A percentile compares a stretch with the other conserved stretches of the same genome.
Conservation (phyloP, 37 sponge, comb jelly and placozoan genomes). For the Halichondria panicea region DNA sequence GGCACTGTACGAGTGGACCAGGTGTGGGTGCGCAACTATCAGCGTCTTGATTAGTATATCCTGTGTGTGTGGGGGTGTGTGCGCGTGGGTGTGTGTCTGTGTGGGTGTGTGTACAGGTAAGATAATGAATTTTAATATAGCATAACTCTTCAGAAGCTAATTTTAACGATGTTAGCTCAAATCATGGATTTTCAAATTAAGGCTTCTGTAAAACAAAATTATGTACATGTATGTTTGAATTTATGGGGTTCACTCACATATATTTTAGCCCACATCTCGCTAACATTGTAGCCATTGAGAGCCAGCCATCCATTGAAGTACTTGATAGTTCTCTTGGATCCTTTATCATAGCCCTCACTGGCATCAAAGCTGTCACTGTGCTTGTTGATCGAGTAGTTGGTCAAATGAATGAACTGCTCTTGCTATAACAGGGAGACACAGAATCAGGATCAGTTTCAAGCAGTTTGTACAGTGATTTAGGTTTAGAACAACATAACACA, state of each 20-base stretch:
- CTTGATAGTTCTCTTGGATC: conserved; percentile 82
- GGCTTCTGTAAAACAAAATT: too few relatives aligned
- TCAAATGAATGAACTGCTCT: conserved; percentile 87
- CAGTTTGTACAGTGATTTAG: too few relatives aligned
- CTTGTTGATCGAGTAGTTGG: conserved; percentile 96
- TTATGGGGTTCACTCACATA: conserved; percentile 51
- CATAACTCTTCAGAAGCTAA: too few relatives aligned
- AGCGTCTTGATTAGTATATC: conserved; percentile 89
- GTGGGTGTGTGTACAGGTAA: background rate
- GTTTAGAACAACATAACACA: too few relatives aligned
- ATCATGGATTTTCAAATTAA: too few relatives aligned
- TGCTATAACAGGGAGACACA: too few relatives aligned
- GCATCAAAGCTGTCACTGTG: conserved; percentile 69
- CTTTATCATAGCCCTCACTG: conserved; percentile 62
- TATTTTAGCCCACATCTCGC: conserved; percentile 84
- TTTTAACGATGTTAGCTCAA: too few relatives aligned
- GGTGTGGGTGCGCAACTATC: conserved; percentile 70
- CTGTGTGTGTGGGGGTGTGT: conserved; percentile 18
- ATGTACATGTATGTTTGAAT: too few relatives aligned
- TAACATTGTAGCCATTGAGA: conserved; percentile 64
- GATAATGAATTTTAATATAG: too few relatives aligned
- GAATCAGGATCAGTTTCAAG: too few relatives aligned
- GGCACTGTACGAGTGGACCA: conserved; percentile 77
- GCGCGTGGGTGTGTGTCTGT: background rate
- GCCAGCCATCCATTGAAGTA: conserved; percentile 80